Conservation (phyloP, 1,140 invertebrate genomes). For the Drosophila baimaii region DNA sequence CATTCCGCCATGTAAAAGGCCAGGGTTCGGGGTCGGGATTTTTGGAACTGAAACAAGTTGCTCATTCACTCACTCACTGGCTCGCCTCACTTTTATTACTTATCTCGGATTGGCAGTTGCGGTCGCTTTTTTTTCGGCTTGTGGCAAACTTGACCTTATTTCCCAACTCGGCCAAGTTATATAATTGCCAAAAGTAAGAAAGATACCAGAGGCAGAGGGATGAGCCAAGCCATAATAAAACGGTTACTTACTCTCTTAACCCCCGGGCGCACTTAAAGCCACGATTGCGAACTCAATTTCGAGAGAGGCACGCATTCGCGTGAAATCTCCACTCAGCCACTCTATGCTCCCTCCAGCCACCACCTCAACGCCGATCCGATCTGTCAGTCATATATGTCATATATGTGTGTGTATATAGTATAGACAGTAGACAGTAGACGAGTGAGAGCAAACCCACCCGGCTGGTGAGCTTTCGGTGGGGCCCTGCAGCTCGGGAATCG, state of each 20-base stretch:
- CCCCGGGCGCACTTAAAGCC: slow-evolving; percentile 63
- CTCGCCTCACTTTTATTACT: slow-evolving; percentile 17
- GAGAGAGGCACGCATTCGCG: slow-evolving; percentile 54
- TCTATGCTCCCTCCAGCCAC: no score
- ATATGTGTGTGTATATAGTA: slow-evolving; percentile 7
- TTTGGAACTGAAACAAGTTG: slow-evolving; percentile 35
- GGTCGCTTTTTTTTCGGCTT: slow-evolving; percentile 43
- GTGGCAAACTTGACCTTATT: slow-evolving; percentile 76
- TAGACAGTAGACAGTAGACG: neutral
- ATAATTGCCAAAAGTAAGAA: slow-evolving; percentile 66
- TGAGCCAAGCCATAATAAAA: slow-evolving; percentile 62
- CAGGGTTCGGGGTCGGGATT: slow-evolving; percentile 26
- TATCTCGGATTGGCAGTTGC: slow-evolving; percentile 39
- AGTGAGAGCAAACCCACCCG: slow-evolving; percentile 13
- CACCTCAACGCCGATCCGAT: slow-evolving; percentile 19
- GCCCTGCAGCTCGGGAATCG: slow-evolving; percentile 56
- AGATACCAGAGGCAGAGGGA: slow-evolving; percentile 40
- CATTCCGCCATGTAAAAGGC: slow-evolving; percentile 16
- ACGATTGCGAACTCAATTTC: slow-evolving; percentile 37
- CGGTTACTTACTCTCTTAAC: slow-evolving; percentile 63
- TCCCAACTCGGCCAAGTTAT: slow-evolving; percentile 64
- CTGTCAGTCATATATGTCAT: slow-evolving; percentile 13
- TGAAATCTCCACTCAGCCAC: no score
- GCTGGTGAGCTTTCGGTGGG: slow-evolving; percentile 37
- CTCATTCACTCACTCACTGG: slow-evolving; percentile 22